Evolutionary conservation across 2,888 invertebrate species (phyloP).

Genomic region (Ceriagrion tenellum): DNA sequence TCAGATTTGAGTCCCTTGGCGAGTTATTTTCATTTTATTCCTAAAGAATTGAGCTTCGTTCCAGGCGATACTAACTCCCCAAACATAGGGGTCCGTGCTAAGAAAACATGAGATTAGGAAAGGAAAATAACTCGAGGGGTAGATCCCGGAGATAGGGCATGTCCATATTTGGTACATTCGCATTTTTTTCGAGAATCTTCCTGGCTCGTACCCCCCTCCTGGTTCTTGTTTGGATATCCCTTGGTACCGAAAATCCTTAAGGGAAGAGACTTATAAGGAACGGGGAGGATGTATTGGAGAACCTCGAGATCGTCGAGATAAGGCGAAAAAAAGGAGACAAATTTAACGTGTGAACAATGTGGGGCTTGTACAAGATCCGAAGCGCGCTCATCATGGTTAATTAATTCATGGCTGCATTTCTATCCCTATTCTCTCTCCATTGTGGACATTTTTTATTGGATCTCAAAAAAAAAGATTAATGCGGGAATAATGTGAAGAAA

Average conservation of each 20-base stretch:
- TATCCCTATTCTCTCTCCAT: neutral
- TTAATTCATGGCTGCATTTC: neutral
- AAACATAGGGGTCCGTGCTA: neutral
- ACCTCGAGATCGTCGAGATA: neutral
- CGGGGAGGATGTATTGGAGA: neutral
- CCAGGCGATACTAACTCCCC: neutral
- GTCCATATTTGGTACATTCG: neutral
- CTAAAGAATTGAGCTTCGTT: neutral
- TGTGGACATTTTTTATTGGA: neutral
- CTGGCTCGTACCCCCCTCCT: neutral
- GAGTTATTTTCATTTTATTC: neutral
- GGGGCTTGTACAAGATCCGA: neutral
- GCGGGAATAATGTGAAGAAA: too few species aligned
- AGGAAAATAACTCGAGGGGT: neutral
- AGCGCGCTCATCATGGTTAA: neutral
- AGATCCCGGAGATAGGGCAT: neutral
- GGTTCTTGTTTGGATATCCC: slow-evolving; percentile 15
- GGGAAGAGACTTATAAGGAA: neutral
- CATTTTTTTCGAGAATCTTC: neutral
- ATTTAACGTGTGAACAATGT: neutral
- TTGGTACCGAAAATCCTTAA: neutral
- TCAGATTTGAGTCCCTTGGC: neutral
- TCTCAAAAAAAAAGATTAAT: too few species aligned
- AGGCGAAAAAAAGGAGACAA: neutral
- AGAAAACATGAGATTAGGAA: neutral